These are phyloP conservation scores for Gonatopus flavifemur DNA, from an alignment of 1,140 invertebrate species.

Conservation along the genomic window DNA sequence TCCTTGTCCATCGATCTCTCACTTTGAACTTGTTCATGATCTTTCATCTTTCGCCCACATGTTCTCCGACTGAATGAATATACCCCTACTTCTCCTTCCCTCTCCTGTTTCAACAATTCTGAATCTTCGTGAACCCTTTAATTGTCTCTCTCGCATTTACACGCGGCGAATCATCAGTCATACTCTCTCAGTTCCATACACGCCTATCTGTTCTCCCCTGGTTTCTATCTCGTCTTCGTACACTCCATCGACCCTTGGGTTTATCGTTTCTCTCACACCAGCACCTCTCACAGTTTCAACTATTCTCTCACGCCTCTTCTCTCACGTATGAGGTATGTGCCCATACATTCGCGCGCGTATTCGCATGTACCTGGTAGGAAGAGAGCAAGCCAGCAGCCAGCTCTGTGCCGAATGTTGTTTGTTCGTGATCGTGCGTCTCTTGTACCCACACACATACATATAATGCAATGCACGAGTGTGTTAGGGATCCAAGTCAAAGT, in stretches of 20 bases:
- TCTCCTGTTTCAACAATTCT: no score
- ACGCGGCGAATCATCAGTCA: no score
- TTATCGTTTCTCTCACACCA: constrained; percentile 1
- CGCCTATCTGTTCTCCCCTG: neutral
- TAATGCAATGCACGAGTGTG: neutral
- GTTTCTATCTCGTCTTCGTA: neutral
- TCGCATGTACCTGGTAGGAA: constrained; percentile 22
- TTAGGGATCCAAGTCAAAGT: constrained; percentile 27
- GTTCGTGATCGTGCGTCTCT: constrained; percentile 16
- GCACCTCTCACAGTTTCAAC: neutral
- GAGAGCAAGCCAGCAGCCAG: no score
- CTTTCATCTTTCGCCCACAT: no score
- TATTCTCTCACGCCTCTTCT: neutral
- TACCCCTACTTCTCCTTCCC: no score
- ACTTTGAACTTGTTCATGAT: no score
- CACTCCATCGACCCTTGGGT: neutral
- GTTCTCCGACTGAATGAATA: no score
- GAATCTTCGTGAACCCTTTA: no score
- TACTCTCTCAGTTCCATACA: neutral
- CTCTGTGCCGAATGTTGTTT: constrained; percentile 37
- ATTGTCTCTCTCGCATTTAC: no score
- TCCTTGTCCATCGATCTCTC: no score
- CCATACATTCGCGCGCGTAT: constrained; percentile 3
- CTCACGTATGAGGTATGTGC: no score
- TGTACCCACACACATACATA: constrained; percentile 1